These are phyloP conservation scores for Neodon shergylaensis DNA, from an alignment of 2,113 vertebrate genomes.

Conservation along the genomic window DNA sequence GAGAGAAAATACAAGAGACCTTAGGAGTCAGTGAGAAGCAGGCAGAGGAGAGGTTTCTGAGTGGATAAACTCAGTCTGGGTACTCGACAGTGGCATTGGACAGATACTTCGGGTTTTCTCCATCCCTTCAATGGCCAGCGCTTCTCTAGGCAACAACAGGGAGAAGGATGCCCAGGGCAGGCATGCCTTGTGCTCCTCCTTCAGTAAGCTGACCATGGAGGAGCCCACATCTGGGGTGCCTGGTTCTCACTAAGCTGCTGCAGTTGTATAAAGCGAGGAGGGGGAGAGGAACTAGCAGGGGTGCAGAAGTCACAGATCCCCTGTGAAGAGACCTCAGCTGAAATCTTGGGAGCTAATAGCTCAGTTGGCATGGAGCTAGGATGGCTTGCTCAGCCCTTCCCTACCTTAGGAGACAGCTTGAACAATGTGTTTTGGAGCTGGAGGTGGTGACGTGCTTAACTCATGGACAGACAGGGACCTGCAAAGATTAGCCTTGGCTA, in stretches of 20 bases:
- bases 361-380: neutral
- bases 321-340: neutral
- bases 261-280: neutral
- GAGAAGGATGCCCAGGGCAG: neutral
- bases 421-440: neutral
- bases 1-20: neutral
- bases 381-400: neutral
- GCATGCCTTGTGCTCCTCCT: neutral
- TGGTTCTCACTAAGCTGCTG: neutral
- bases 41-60: neutral
- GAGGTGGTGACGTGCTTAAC: neutral
- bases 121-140: fast-evolving
- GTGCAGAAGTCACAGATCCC: neutral
- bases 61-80: neutral
- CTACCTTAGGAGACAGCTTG: neutral
- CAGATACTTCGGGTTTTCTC: fast-evolving
- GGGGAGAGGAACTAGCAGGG: neutral
- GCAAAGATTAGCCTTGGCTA: neutral
- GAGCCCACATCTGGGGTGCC: neutral
- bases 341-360: neutral
- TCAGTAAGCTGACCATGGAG: neutral
- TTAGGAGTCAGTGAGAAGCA: neutral
- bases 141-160: neutral
- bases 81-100: neutral
- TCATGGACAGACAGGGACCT: neutral